Base-by-base conservation (phyloP, 2,113 vertebrate genomes). In the Saguinus imperator region DNA sequence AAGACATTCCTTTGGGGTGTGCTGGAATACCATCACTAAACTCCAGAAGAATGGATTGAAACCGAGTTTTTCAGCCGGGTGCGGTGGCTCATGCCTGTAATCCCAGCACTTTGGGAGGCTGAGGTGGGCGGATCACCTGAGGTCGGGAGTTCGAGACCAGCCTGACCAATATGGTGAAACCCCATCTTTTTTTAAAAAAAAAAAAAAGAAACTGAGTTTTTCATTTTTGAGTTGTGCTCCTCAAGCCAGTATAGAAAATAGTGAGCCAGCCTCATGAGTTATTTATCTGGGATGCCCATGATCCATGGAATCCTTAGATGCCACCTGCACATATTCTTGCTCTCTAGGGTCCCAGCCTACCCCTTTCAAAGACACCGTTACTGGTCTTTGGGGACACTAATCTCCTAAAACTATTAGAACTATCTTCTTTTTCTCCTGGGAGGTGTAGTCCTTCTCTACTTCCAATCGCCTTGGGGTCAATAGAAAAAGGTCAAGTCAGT, bases 201-300 rank as follows among this genome's bases (percentile, higher is more conserved):
- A 43, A 43, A 43, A 43, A 43, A 43, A 43, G 98, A 99, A 99
- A 97, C 99, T 99, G 99, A 99, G 98, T 98, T 99, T 99, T 98
- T 98, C 98, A 73, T 99, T 99, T 98, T 99, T 99, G 97, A 99
- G 99, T 98, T 99, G 99, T 35, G 99, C 98, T 99, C 99, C 97
- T 99, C 99, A n/a, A 99, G 99, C 90, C 99, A 99, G 98, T 99
- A 98, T 98, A 98, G 99, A 98, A 99, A 98, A 98, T 99, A 99
- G 99, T 98, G 99, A 94, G 98, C 99, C 98, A 99, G 99, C 98
- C 99, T 99, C 84, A 99, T 99, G 98, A 99, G 99, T 98, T 99
- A 99, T 0, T 98, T 99, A 96, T 99, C 99, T 80, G 98, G 98
- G 97, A 98, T 98, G 3, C 99, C 99, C 81, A 98, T 99, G 97